A percentile compares a stretch with the other conserved stretches of the same genome.
phyloP scores from a whole-genome alignment of 35 echinoderm and acorn worm species.

The Holothuria glaberrima region DNA sequence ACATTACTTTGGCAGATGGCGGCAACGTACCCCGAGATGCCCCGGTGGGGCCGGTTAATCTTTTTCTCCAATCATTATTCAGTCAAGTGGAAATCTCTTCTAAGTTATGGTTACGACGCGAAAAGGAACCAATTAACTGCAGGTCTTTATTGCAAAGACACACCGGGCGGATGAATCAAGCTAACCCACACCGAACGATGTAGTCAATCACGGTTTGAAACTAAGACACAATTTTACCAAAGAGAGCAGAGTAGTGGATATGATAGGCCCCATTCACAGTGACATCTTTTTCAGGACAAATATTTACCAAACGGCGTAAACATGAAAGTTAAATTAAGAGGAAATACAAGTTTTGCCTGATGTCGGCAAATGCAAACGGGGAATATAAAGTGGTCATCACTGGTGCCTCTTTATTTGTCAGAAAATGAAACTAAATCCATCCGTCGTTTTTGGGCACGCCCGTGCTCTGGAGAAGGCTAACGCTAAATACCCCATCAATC shows the following conservation, averaged over 20 bases:
- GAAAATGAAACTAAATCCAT: too few relatives aligned
- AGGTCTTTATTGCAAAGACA: neutral
- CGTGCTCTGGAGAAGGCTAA: too few relatives aligned
- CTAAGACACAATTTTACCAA: neutral
- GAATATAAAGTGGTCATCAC: too few relatives aligned
- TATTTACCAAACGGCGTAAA: too few relatives aligned
- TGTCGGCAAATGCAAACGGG: too few relatives aligned
- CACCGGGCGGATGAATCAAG: neutral
- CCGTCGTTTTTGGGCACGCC: too few relatives aligned
- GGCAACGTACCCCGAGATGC: neutral
- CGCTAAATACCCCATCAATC: too few relatives aligned
- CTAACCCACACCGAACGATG: neutral
- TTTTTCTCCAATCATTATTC: conserved; percentile 77
- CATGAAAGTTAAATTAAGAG: conserved; percentile 44
- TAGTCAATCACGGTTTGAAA: neutral
- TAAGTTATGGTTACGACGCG: neutral
- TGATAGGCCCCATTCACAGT: conserved; percentile 6
- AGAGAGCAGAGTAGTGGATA: neutral
- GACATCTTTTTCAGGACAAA: conserved; percentile 43
- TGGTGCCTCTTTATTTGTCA: too few relatives aligned
- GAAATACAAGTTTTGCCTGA: too few relatives aligned
- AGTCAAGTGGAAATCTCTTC: conserved; percentile 54
- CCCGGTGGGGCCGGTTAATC: conserved; percentile 61
- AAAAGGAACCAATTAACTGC: neutral
- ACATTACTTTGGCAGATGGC: conserved; percentile 26